phyloP scores from a whole-genome alignment of 2,113 vertebrate species.

The Pleuronectes platessa region DNA sequence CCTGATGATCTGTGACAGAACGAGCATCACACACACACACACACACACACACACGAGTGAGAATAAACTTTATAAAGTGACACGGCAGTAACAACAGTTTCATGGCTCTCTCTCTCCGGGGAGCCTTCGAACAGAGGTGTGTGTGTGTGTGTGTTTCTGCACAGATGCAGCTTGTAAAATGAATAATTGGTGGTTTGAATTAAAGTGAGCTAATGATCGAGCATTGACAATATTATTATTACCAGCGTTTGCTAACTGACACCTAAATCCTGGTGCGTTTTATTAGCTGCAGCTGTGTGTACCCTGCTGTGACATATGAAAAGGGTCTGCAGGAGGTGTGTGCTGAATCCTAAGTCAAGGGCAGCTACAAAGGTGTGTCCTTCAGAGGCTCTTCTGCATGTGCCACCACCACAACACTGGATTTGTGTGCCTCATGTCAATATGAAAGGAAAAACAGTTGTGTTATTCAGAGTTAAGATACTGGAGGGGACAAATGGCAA shows the following conservation, averaged over 20 bases:
- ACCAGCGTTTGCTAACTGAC: slow-evolving; percentile 38
- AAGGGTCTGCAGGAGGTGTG: not conserved
- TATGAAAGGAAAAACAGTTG: not conserved
- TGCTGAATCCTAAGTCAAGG: slow-evolving; percentile 21
- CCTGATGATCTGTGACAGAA: not conserved
- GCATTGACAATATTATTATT: slow-evolving; percentile 35
- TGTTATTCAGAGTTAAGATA: not conserved
- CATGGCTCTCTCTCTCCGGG: slow-evolving; percentile 28
- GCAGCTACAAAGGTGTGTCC: slow-evolving; percentile 25
- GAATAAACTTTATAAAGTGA: slow-evolving; percentile 2
- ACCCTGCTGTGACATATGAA: slow-evolving; percentile 24
- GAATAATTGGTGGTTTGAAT: slow-evolving; percentile 53
- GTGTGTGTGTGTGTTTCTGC: slow-evolving; percentile 24
- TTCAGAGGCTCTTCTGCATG: slow-evolving; percentile 15
- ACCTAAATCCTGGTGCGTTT: slow-evolving; percentile 40
- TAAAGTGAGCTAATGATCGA: slow-evolving; percentile 43
- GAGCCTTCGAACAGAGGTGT: slow-evolving; percentile 27
- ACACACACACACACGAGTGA: not conserved
- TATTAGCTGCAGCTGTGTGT: slow-evolving; percentile 42
- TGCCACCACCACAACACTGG: not conserved
- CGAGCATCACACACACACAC: not conserved
- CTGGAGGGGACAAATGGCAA: not conserved
- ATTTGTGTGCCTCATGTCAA: not conserved
- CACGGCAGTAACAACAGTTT: slow-evolving; percentile 7
- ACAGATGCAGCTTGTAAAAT: slow-evolving; percentile 61